phyloP scores from a whole-genome alignment of 2,888 invertebrate species.

The Drosophila setosimentum region DNA sequence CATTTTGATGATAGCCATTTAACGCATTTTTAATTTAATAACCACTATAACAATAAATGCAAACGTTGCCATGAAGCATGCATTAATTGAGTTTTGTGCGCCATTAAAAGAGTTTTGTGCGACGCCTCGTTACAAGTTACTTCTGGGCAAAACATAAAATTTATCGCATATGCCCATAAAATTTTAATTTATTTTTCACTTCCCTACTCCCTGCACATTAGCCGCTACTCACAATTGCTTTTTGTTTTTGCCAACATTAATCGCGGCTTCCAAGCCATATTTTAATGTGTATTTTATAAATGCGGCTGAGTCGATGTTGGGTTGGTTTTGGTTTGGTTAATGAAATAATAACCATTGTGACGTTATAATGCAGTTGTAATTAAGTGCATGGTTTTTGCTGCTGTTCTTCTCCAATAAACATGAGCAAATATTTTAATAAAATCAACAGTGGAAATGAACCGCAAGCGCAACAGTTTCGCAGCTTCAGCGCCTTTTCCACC shows the following conservation, averaged over 20 bases:
- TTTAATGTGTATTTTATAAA: slow-evolving; percentile 71
- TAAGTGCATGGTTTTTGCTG: slow-evolving; percentile 55
- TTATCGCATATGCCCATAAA: slow-evolving; percentile 65
- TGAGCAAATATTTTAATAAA: slow-evolving; percentile 63
- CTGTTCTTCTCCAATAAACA: slow-evolving; percentile 40
- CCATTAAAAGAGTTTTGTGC: slow-evolving; percentile 54
- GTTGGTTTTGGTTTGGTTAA: slow-evolving; percentile 42
- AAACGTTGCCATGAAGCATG: slow-evolving; percentile 35
- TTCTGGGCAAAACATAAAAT: slow-evolving; percentile 61
- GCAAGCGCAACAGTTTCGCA: slow-evolving; percentile 54
- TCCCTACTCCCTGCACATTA: background rate
- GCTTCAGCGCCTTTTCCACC: slow-evolving; percentile 30
- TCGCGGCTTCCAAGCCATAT: slow-evolving; percentile 56
- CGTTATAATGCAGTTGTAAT: slow-evolving; percentile 73
- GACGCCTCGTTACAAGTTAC: slow-evolving; percentile 28
- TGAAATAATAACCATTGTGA: slow-evolving; percentile 73
- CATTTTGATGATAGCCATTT: background rate
- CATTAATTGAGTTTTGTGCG: slow-evolving; percentile 61
- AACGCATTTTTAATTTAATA: slow-evolving; percentile 36
- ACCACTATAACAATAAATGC: slow-evolving; percentile 34
- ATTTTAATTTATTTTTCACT: slow-evolving; percentile 72
- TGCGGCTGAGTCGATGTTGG: slow-evolving; percentile 41
- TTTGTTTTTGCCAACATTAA: slow-evolving; percentile 51
- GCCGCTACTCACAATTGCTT: slow-evolving; percentile 27
- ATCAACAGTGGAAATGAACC: slow-evolving; percentile 56